phyloP scores from a whole-genome alignment of 1,140 invertebrate species.

The Zelostemma sp. region DNA sequence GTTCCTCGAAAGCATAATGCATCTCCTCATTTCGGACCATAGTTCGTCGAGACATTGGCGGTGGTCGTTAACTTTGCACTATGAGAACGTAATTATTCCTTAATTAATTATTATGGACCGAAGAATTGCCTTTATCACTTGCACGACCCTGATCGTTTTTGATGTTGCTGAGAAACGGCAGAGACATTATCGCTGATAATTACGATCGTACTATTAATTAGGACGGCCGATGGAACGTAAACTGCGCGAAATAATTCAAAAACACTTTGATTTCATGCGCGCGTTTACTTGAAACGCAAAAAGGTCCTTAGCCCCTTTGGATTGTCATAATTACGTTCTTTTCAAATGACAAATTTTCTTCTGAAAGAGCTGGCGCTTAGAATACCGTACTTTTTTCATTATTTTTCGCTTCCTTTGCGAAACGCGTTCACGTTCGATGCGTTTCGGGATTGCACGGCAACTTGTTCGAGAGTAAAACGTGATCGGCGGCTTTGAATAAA shows the following conservation, averaged over 20 bases:
- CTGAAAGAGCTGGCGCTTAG: no score
- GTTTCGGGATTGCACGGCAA: no score
- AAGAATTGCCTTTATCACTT: constrained; percentile 5
- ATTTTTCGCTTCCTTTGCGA: no score
- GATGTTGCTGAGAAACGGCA: not conserved
- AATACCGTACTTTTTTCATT: no score
- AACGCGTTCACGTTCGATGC: no score
- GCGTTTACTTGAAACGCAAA: not conserved
- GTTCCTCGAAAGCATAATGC: no score
- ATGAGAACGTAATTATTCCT: constrained; percentile 28
- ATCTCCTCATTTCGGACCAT: constrained; percentile 16
- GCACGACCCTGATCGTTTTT: not conserved
- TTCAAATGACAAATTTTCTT: not conserved
- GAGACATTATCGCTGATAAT: not conserved
- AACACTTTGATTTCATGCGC: not conserved
- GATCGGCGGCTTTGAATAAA: constrained; percentile 13
- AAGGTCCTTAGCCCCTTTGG: not conserved
- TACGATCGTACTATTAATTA: not conserved
- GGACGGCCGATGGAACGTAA: not conserved
- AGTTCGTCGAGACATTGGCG: constrained; percentile 20
- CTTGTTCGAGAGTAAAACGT: no score
- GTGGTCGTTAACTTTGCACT: constrained; percentile 30
- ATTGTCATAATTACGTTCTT: not conserved
- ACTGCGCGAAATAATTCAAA: not conserved
- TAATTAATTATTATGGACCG: constrained; percentile 26